Conservation (phyloP, 2,888 invertebrate species). For the Silvanus unidentatus region DNA sequence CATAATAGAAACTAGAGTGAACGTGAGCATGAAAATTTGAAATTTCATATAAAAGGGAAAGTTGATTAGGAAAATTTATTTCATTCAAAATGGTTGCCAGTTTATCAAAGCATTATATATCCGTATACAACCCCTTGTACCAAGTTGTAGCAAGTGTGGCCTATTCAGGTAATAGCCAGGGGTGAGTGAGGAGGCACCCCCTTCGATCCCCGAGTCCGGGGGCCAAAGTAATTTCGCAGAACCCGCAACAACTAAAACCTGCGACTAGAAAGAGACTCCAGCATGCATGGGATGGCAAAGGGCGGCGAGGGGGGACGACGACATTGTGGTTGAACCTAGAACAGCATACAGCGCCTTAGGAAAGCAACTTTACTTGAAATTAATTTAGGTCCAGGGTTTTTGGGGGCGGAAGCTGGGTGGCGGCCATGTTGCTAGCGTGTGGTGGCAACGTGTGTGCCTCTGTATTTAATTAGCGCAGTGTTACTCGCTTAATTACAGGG, state of each 20-base stretch:
- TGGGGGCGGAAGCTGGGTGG: constrained; percentile 10
- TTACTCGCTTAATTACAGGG: constrained; percentile 44
- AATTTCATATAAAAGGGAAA: too few relatives aligned
- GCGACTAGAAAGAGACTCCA: constrained; percentile 14
- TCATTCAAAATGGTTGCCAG: too few relatives aligned
- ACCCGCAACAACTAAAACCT: constrained; percentile 37
- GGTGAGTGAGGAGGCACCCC: constrained; percentile 13
- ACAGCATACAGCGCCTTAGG: constrained; percentile 26
- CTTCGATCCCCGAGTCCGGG: constrained; percentile 10
- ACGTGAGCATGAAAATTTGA: too few relatives aligned
- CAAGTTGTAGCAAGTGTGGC: constrained; percentile 26
- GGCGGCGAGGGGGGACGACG: constrained; percentile 17
- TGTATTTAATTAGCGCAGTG: constrained; percentile 46
- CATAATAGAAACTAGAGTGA: too few relatives aligned
- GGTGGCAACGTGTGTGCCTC: constrained; percentile 40
- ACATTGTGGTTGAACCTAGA: constrained; percentile 23
- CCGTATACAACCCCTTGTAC: constrained; percentile 19
- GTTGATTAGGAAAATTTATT: too few relatives aligned
- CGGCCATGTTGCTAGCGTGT: constrained; percentile 40
- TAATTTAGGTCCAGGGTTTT: constrained; percentile 41
- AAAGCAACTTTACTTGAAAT: constrained; percentile 42
- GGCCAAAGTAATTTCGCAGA: constrained; percentile 12
- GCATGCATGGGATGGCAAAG: constrained; percentile 20
- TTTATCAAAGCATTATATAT: too few relatives aligned
- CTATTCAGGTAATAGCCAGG: constrained; percentile 24